A percentile compares a stretch with the other conserved stretches of the same genome.
These are phyloP conservation scores for Crenuchus spilurus DNA, from an alignment of 2,797 vertebrate genomes.

Conservation along the genomic window DNA sequence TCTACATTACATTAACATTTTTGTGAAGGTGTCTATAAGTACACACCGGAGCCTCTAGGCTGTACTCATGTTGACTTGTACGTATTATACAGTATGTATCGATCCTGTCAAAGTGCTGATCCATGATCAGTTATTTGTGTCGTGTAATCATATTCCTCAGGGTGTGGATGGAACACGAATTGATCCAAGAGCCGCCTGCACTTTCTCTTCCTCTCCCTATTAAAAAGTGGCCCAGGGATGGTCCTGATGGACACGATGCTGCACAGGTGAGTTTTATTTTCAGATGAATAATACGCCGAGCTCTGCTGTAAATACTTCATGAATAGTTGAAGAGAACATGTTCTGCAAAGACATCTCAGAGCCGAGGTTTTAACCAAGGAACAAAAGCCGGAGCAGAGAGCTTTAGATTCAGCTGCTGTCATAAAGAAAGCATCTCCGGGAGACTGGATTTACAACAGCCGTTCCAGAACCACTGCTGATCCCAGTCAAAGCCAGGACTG, in stretches of 20 bases:
- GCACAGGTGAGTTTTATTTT: neutral
- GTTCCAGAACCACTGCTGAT: neutral
- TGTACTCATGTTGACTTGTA: neutral
- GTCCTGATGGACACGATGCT: neutral
- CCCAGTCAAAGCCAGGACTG: neutral
- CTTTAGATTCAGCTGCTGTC: too few relatives aligned
- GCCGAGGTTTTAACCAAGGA: neutral
- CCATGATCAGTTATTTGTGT: neutral
- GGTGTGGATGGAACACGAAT: neutral
- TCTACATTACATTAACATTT: too few relatives aligned
- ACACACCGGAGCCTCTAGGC: neutral
- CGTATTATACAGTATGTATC: neutral
- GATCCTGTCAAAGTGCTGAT: neutral
- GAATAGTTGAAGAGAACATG: neutral
- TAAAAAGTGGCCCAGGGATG: neutral
- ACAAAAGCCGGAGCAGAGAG: neutral
- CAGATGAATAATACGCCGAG: conserved; percentile 6
- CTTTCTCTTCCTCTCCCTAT: neutral
- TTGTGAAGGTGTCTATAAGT: too few relatives aligned
- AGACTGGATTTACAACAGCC: too few relatives aligned
- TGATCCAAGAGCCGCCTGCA: neutral
- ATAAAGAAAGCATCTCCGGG: neutral
- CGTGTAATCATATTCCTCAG: neutral
- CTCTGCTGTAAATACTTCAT: conserved; percentile 22
- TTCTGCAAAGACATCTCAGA: neutral